Evolutionary conservation across 92 coral and sea anemone genomes (phyloP).

Genomic region (Siderastrea siderea): DNA sequence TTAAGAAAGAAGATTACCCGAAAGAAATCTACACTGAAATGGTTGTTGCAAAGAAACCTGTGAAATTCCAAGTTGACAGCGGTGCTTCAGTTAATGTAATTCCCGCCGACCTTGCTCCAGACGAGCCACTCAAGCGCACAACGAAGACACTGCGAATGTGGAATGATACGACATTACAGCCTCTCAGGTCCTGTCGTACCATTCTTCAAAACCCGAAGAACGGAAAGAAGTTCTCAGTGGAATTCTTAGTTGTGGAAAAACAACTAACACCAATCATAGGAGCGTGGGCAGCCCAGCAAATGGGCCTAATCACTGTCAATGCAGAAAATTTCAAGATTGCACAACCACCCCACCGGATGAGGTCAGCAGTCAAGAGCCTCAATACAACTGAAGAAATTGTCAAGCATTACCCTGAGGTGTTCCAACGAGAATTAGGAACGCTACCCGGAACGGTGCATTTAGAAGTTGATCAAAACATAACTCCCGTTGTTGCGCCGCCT

Average conservation of each 20-base stretch:
- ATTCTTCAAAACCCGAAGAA: constrained; percentile 12
- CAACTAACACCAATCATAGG: constrained; percentile 38
- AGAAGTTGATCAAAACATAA: no score
- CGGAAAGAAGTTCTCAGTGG: constrained; percentile 28
- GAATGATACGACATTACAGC: constrained; percentile 5
- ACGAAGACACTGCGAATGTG: not conserved
- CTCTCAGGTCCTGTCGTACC: not conserved
- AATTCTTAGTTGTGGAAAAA: constrained; percentile 20
- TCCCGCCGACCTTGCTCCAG: not conserved
- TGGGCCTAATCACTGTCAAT: constrained; percentile 42
- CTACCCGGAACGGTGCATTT: no score
- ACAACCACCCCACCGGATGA: not conserved
- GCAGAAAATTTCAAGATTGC: not conserved
- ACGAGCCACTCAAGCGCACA: not conserved
- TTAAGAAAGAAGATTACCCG: constrained; percentile 1
- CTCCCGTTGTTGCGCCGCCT: no score
- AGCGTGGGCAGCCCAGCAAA: constrained; percentile 44
- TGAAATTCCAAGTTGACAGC: constrained; percentile 31
- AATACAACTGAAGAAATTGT: not conserved
- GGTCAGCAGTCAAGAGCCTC: not conserved
- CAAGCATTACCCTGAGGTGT: no score
- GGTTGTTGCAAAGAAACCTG: not conserved
- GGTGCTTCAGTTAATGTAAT: constrained; percentile 33
- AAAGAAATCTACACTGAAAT: constrained; percentile 29
- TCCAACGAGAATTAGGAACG: no score